These are phyloP conservation scores for Pangasius djambal DNA, from an alignment of 2,797 vertebrate species.

Conservation along the genomic window DNA sequence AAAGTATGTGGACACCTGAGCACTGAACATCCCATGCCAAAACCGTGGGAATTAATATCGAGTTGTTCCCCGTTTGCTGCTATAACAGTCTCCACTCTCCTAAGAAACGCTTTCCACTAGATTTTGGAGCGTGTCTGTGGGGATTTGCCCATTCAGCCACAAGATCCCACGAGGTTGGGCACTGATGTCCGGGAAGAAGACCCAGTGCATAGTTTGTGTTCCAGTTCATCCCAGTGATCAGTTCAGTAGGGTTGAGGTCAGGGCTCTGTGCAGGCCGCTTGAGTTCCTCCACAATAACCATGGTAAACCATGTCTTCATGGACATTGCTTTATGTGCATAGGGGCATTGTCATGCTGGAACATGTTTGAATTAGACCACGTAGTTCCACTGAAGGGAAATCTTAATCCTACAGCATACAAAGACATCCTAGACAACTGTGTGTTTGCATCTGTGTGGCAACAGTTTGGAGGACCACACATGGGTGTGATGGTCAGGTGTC, in stretches of 20 bases:
- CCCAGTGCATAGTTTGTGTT: neutral
- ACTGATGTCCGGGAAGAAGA: neutral
- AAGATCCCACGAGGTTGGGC: neutral
- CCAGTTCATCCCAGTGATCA: neutral
- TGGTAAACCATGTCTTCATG: neutral
- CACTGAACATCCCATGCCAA: neutral
- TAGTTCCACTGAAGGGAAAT: neutral
- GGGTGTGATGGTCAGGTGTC: neutral
- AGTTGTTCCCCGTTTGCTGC: neutral
- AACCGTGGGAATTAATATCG: neutral
- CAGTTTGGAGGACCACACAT: neutral
- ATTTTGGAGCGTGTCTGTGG: neutral
- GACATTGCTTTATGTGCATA: neutral
- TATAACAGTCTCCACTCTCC: neutral
- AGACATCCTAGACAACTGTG: neutral
- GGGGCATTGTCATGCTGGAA: too few species aligned
- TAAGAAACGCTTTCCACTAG: neutral
- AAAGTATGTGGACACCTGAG: neutral
- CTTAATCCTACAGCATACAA: neutral
- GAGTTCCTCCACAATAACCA: neutral
- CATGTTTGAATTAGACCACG: too few species aligned
- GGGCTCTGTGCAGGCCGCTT: neutral
- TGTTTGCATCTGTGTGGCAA: neutral
- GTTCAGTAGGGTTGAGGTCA: neutral
- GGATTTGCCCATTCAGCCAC: neutral